Evolutionary conservation across 2,113 vertebrate species (phyloP), one percentile per base, ranked within the genome.

Genomic region (Cyphomyrus plagiostoma): DNA sequence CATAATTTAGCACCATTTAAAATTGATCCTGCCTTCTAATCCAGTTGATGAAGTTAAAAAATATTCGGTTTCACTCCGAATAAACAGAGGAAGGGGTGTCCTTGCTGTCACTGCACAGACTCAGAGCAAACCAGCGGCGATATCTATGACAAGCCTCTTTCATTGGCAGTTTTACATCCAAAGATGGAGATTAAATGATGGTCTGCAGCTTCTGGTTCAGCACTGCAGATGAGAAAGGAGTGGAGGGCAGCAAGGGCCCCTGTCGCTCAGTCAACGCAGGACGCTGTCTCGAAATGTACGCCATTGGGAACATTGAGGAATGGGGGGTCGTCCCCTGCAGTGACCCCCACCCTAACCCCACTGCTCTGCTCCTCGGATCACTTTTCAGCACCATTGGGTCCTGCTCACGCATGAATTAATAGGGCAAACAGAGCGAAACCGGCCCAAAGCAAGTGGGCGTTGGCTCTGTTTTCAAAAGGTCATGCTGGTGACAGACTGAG

Each of bases 391-490:
- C 88, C 70, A 49, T 88, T 50, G 87, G 49, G 53, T 88, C 45
- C 74, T 19, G 42, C 62, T 92, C 91, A 91, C 45, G 92, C 91
- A 88, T 92, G 90, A 92, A 89, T 92, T 91, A 87, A 90, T 88
- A 77, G 50, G 46, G 87, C 90, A 91, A 91, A 92, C 88, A 92
- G 35, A 49, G 58, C 89, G 90, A 90, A 90, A 90, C 91, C 52
- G 19, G 88, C 89, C 56, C 45, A 7, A 17, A 90, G 56, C 84
- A 89, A 46, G 89, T 91, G 92, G 92, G 91, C 90, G n/a, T 91
- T 58, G 88, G 92, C 92, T 94, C 93, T 93, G 92, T 92, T 95
- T 95, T 94, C 92, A 91, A 70, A 90, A 94, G 94, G 94, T 96
- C 94, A 95, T 91, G 93, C 93, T 90, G 93, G 92, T 93, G 95